phyloP scores from a whole-genome alignment of 1,140 invertebrate genomes.

The Drosophila eugracilis region DNA sequence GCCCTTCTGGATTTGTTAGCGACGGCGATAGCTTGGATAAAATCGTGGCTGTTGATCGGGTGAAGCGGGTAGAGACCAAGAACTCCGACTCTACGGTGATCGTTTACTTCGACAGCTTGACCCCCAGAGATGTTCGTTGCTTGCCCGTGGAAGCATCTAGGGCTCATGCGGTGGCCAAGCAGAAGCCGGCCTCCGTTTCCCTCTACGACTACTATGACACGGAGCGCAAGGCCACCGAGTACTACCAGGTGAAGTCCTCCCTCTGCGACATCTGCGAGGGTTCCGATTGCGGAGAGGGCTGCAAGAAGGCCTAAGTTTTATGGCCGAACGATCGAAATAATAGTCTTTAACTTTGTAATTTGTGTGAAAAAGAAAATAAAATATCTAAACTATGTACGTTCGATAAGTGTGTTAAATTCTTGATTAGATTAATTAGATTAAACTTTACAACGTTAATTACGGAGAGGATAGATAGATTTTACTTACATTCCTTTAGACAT shows the following conservation, averaged over 20 bases:
- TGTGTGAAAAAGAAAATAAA: not conserved
- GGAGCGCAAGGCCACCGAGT: constrained; percentile 89
- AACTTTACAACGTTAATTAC: too few relatives aligned
- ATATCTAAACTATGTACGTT: too few relatives aligned
- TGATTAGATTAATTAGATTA: too few relatives aligned
- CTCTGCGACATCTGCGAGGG: constrained; percentile 92
- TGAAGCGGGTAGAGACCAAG: constrained; percentile 90
- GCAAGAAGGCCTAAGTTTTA: constrained; percentile 47
- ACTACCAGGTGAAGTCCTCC: constrained; percentile 90
- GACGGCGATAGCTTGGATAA: constrained; percentile 61
- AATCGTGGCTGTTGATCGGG: constrained; percentile 62
- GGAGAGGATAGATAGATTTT: too few relatives aligned
- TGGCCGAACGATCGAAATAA: not conserved
- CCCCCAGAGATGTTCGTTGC: constrained; percentile 88
- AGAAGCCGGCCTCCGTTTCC: constrained; percentile 93
- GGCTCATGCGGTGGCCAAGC: constrained; percentile 93
- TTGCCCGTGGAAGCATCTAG: constrained; percentile 93
- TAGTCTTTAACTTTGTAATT: not conserved
- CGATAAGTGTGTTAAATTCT: too few relatives aligned
- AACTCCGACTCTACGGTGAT: constrained; percentile 91
- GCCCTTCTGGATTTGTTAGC: constrained; percentile 92
- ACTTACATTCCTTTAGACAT: too few relatives aligned
- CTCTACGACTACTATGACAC: constrained; percentile 97
- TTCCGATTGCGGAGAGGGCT: constrained; percentile 87
- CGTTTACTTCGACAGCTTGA: constrained; percentile 94